Base-by-base conservation (phyloP, 2,888 invertebrate genomes). In the Kuschelorhynchus macadamiae region DNA sequence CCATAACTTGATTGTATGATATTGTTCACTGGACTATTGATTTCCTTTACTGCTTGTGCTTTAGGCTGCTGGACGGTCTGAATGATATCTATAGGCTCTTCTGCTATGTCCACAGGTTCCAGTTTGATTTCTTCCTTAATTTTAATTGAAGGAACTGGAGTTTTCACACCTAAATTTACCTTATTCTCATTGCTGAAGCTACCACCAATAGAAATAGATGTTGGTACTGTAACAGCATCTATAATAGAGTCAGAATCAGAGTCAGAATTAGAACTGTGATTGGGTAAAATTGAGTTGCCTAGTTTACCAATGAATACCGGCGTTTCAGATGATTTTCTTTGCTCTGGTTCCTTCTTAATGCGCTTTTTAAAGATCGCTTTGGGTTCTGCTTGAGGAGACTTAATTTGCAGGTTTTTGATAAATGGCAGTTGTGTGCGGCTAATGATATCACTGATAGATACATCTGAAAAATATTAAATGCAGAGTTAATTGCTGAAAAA, bases 361-460 rank as follows among this genome's bases (percentile, higher is more conserved):
- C 75, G 75, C 74, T 76, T 80, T 73, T 72, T 78, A 42, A 57
- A 68, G 39, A 71, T 63, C 56, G 72, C 59, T 72, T 80, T 68
- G 7, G 50, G n/a, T 66, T 81, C 80, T 49, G 71, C 63, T 69
- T 74, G 76, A 71, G 67, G 47, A 9, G 72, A 53, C 17, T 67
- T 71, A 9, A 46, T 68, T 60, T 74, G 72, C 61, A 82, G 64
- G 60, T 81, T 83, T 73, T 83, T 84, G 36, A 80, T 78, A 52
- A 82, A 82, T 71, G 82, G 81, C 74, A 84, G 75, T 73, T 81
- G 82, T 9, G 83, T 80, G 74, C 89, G 81, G 60, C 80, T 83
- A 76, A 86, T 88, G 77, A 91, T 87, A 83, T 91, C 95, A 74
- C 91, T 88, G 56, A 95, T 82, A 7, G 90, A 90, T 73, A 95